A percentile compares a stretch with the other conserved stretches of the same genome.
These are phyloP conservation scores for Orientallactaga sibirica DNA, from an alignment of 2,797 vertebrate species.

Conservation along the genomic window DNA sequence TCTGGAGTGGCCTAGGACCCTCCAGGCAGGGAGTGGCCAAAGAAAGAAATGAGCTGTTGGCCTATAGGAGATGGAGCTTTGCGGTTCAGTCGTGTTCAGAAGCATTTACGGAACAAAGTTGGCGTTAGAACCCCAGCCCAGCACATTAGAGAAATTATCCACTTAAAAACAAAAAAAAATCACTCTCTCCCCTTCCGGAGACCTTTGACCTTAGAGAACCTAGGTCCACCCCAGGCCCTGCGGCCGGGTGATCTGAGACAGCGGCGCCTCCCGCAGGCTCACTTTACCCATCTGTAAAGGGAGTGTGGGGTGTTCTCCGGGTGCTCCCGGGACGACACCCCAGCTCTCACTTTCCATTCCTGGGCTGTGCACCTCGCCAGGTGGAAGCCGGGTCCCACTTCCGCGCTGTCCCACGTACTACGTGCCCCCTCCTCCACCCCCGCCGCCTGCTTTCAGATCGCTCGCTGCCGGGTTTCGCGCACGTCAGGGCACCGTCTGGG, in stretches of 20 bases:
- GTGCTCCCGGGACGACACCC: neutral
- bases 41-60: neutral
- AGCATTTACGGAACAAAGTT: neutral
- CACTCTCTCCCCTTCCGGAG: neutral
- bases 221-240: neutral
- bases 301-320: neutral
- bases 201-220: neutral
- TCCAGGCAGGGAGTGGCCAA: neutral
- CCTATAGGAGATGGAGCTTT: neutral
- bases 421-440: neutral
- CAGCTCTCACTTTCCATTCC: neutral
- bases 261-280: neutral
- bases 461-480: neutral
- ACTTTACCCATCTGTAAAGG: conserved; percentile 34
- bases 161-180: neutral
- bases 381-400: neutral
- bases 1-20: neutral
- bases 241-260: too few species aligned
- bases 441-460: neutral
- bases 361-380: too few species aligned
- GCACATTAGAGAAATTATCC: neutral
- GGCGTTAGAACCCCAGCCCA: neutral
- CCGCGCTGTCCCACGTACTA: neutral
- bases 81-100: neutral
- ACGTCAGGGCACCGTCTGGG: neutral